Evolutionary conservation across 2,888 invertebrate species (phyloP), one percentile per base, ranked within the genome.

Genomic region (Plebejus melissa): DNA sequence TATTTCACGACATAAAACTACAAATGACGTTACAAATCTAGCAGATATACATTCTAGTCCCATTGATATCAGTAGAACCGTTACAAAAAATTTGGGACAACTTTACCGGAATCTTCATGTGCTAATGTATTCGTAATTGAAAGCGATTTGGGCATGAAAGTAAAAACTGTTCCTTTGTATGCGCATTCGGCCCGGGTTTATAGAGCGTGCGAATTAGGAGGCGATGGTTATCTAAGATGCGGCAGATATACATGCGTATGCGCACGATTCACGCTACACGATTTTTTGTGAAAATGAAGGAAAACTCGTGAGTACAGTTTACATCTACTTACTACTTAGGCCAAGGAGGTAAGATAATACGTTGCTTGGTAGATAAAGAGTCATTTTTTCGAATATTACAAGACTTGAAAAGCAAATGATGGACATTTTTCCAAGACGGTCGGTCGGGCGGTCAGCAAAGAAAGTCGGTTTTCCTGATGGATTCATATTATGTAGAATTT

Each of bases 181-280:
- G 79, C 82, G 80, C 78, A 77, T 81, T 80, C 79, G 77, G 77
- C 77, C 77, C 78, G 78, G 78, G 74, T 83, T 88, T 89, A 85
- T 83, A 84, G 90, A 90, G 89, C 90, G 90, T 90, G 90, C 81
- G 89, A 90, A 85, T 81, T 79, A 75, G 65, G 77, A 76, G 46
- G 75, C 58, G 75, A 50, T 60, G 5, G n/a, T 74, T 71, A 71
- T 71, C 71, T 65, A 65, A 65, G 65, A 65, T 65, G 65, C 22
- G 65, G 28, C 11, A 65, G 32, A 65, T 65, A 36, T 65, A 65
- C 65, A 36, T 36, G 65, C 46, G 22, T 71, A 22, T 41, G 71
- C 46, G 7, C 46, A 46, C 22, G 71, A 71, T 16, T 46, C 46
- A 46, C 9, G 41, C 32, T 13, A 65, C 65, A 65, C 32, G 65